Conservation (phyloP, 2,888 invertebrate genomes). For the Melanostoma mellinum region DNA sequence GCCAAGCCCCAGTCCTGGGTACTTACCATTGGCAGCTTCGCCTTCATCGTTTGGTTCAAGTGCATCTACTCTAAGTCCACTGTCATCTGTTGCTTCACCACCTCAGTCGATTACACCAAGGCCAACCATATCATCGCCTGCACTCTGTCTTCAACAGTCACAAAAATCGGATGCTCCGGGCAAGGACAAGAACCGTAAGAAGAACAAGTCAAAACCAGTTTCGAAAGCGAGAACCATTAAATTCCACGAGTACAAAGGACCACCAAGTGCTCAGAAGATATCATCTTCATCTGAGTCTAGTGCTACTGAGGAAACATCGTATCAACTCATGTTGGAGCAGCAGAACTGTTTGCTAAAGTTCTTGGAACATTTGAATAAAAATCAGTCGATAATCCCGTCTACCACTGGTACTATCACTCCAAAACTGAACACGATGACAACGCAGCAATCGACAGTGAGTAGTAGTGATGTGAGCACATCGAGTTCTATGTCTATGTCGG, state of each 20-base stretch:
- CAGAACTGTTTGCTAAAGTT: conserved; percentile 94
- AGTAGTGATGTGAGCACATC: conserved; percentile 73
- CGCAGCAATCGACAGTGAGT: conserved; percentile 69
- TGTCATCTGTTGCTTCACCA: conserved; percentile 86
- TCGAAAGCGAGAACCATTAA: conserved; percentile 95
- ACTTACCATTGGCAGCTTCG: conserved; percentile 83
- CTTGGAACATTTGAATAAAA: conserved; percentile 91
- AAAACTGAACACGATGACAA: conserved; percentile 76
- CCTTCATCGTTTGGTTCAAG: conserved; percentile 84
- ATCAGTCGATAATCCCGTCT: conserved; percentile 89
- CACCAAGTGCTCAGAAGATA: conserved; percentile 89
- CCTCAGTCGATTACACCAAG: conserved; percentile 84
- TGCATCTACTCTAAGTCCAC: conserved; percentile 86
- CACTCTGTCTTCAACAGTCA: conserved; percentile 78
- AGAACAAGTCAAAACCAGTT: conserved; percentile 90
- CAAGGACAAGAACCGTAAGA: conserved; percentile 91
- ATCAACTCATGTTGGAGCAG: conserved; percentile 95
- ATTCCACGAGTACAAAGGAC: conserved; percentile 98
- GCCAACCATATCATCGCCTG: conserved; percentile 82
- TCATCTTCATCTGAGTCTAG: conserved; percentile 83
- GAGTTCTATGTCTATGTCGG: conserved; percentile 77
- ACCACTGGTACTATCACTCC: conserved; percentile 72
- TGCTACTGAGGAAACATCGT: conserved; percentile 88
- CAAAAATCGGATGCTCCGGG: conserved; percentile 85
- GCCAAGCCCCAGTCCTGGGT: conserved; percentile 80